These are phyloP conservation scores for Crematogaster levior DNA, from an alignment of 2,888 invertebrate genomes.

Conservation along the genomic window DNA sequence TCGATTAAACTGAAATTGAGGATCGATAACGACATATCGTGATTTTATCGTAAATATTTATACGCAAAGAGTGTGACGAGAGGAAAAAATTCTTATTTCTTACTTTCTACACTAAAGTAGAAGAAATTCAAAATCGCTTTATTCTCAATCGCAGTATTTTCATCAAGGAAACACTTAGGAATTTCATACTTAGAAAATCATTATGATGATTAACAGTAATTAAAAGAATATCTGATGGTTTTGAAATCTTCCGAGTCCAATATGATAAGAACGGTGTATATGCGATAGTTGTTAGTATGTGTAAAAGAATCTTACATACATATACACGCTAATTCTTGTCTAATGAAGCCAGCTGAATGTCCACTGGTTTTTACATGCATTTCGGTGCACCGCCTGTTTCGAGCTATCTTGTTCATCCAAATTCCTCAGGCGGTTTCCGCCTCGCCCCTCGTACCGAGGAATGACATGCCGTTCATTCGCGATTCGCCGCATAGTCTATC, in stretches of 20 bases:
- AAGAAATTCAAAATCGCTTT: constrained; percentile 13
- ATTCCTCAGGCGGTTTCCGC: constrained; percentile 28
- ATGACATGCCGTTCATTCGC: constrained; percentile 47
- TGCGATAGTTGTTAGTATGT: neutral
- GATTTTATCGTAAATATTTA: neutral
- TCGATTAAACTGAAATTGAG: neutral
- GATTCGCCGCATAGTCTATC: constrained; percentile 50
- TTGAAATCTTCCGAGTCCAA: neutral
- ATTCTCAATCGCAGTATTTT: neutral
- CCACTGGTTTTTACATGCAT: neutral
- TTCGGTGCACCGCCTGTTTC: neutral
- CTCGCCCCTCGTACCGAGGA: constrained; percentile 37
- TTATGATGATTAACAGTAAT: neutral
- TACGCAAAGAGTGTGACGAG: neutral
- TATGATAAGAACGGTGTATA: neutral
- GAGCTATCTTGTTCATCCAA: neutral
- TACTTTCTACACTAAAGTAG: neutral
- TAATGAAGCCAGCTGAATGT: neutral
- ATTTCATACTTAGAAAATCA: neutral
- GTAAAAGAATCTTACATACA: too few relatives aligned
- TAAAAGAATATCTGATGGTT: neutral
- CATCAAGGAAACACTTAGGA: too few relatives aligned
- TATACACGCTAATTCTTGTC: neutral
- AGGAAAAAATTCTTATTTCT: neutral
- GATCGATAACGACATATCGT: neutral